A percentile compares a stretch with the other conserved stretches of the same genome.
Conservation (phyloP, 1,140 invertebrate genomes). For the Drosophila kikkawai region DNA sequence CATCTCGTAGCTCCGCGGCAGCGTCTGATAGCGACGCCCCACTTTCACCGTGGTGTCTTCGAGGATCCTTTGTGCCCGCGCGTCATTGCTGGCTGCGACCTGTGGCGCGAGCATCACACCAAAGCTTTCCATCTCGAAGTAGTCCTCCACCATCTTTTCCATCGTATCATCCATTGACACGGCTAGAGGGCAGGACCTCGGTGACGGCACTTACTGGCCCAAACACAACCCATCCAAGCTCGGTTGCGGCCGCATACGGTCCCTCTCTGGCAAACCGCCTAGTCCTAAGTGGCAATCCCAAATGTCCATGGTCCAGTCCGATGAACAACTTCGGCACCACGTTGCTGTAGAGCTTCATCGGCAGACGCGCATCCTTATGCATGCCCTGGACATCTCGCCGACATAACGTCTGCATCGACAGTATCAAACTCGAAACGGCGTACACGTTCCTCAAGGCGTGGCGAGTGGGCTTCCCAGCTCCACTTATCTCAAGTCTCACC, state of each 20-base stretch:
- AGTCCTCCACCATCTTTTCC: conserved; percentile 20
- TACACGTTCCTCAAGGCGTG: conserved; percentile 1
- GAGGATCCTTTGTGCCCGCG: too few species aligned
- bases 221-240: too few species aligned
- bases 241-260: too few species aligned
- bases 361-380: background rate
- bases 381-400: conserved; percentile 1
- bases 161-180: conserved; percentile 5
- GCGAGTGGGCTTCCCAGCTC: background rate
- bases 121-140: conserved; percentile 16
- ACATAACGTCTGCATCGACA: conserved; percentile 12
- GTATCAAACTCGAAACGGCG: conserved; percentile 8
- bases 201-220: background rate
- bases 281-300: too few species aligned
- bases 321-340: conserved; percentile 2
- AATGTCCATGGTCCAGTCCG: background rate
- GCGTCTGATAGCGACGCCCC: too few species aligned
- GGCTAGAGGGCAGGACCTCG: conserved; percentile 14
- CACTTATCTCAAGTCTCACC: conserved; percentile 15
- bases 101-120: conserved; percentile 3
- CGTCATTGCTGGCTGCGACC: background rate
- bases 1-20: background rate
- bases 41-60: too few species aligned
- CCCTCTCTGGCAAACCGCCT: too few species aligned
- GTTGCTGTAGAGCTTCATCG: conserved; percentile 14